These are phyloP conservation scores for Zaprionus tsacasi DNA, from an alignment of 1,140 invertebrate species.

Conservation along the genomic window DNA sequence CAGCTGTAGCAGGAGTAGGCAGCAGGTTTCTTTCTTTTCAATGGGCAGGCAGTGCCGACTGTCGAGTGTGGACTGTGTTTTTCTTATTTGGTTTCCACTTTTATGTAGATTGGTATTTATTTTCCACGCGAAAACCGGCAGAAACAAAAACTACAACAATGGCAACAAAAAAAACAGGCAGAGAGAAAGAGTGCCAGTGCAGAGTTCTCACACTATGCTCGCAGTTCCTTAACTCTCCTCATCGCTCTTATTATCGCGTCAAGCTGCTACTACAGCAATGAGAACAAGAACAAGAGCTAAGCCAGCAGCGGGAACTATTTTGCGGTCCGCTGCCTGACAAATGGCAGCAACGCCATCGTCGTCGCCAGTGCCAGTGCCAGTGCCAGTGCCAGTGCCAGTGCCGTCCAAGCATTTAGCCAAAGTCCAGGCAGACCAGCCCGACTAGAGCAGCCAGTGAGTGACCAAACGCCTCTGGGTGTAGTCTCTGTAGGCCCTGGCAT, in stretches of 20 bases:
- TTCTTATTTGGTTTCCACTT: slow-evolving; percentile 80
- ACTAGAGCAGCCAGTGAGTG: slow-evolving; percentile 32
- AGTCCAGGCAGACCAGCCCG: slow-evolving; percentile 53
- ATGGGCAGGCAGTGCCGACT: slow-evolving; percentile 47
- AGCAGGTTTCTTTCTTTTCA: slow-evolving; percentile 67
- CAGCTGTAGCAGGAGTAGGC: slow-evolving; percentile 4
- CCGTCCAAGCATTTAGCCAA: slow-evolving; percentile 71
- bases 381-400: not conserved
- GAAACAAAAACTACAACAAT: slow-evolving; percentile 34
- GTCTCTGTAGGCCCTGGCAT: slow-evolving; percentile 29
- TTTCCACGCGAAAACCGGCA: slow-evolving; percentile 74
- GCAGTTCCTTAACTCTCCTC: slow-evolving; percentile 70
- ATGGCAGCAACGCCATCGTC: slow-evolving; percentile 73
- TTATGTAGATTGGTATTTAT: slow-evolving; percentile 83
- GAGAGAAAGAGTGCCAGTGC: slow-evolving; percentile 42
- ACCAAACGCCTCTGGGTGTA: slow-evolving; percentile 27
- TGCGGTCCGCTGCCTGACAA: slow-evolving; percentile 79
- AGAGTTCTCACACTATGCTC: slow-evolving; percentile 70
- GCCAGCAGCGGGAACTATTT: slow-evolving; percentile 63
- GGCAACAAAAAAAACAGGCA: slow-evolving; percentile 14
- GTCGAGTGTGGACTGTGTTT: slow-evolving; percentile 60
- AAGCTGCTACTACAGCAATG: slow-evolving; percentile 46
- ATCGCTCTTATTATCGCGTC: slow-evolving; percentile 81
- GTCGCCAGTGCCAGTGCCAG: slow-evolving; percentile 2
- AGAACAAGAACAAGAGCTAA: slow-evolving; percentile 33